Evolutionary conservation across 2,888 invertebrate species (phyloP), one percentile per base, ranked within the genome.

Genomic region (Nysson spinosus): DNA sequence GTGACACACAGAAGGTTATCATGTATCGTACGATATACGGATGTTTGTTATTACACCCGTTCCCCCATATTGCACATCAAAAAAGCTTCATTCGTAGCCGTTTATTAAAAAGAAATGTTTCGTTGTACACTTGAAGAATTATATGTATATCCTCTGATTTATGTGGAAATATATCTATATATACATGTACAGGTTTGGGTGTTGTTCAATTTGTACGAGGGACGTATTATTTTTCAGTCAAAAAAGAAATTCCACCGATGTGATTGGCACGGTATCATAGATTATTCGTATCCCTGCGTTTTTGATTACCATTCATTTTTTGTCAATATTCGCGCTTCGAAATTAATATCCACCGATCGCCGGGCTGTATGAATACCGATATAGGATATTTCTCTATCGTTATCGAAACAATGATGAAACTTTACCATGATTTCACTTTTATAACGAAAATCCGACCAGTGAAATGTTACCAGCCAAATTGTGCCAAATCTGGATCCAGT

Each of bases 321-420:
- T 39, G 28, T 35, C 47, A 20, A 40, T 50, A 43, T 35, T 40
- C 55, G 32, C 16, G 39, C 44, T 30, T 40, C 37, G 43, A 57
- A 72, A 77, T 77, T 69, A 71, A 77, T 71, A 74, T 52, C 44
- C 46, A 32, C 37, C n/a, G n/a, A n/a, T n/a, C n/a, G n/a, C n/a
- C 60, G 35, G 32, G 42, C 43, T 37, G 49, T 40, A 55, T 35
- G n/a, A n/a, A n/a, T n/a, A n/a, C n/a, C n/a, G n/a, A 6, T 9
- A 11, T 19, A 55, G 34, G 6, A 30, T 37, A 34, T 69, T 50
- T 40, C 30, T 52, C 19, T 32, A 16, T 37, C 51, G 42, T 54
- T 58, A 56, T 54, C 49, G 52, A 42, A 50, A 49, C 49, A 44
- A 22, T 46, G 66, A 57, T 69, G 69, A 61, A 70, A 54, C 54